Evolutionary conservation across 2,113 vertebrate species (phyloP).

Genomic region (Benitochromis conjunctus): DNA sequence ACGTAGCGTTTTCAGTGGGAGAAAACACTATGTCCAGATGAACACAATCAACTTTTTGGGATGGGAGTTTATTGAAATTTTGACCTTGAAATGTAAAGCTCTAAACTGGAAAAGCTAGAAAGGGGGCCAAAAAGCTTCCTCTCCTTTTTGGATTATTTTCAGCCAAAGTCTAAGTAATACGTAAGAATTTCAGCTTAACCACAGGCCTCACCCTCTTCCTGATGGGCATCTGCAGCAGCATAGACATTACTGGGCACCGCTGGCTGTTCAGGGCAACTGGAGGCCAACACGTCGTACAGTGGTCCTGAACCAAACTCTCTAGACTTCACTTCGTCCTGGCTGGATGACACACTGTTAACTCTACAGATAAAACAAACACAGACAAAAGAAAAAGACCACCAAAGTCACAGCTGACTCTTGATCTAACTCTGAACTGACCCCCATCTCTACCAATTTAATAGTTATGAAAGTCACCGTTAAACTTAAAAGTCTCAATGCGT

Average conservation of each 20-base stretch:
- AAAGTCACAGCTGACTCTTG: background rate
- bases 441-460: background rate
- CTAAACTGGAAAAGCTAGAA: background rate
- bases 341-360: slow-evolving; percentile 89
- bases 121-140: background rate
- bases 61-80: background rate
- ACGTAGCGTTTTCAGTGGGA: too few relatives aligned
- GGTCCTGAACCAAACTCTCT: slow-evolving; percentile 85
- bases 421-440: background rate
- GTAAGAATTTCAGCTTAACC: background rate
- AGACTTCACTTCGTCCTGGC: slow-evolving; percentile 93
- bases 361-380: slow-evolving; percentile 63
- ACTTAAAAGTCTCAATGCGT: accelerated
- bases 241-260: slow-evolving; percentile 89
- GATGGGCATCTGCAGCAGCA: slow-evolving; percentile 70
- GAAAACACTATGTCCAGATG: too few relatives aligned
- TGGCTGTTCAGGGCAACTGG: slow-evolving; percentile 84
- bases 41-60: too few relatives aligned
- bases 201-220: slow-evolving; percentile 67
- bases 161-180: background rate
- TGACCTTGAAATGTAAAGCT: background rate
- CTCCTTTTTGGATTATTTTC: background rate
- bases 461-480: background rate
- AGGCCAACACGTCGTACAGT: slow-evolving; percentile 83
- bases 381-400: background rate